These are phyloP conservation scores for Hyposmocoma kahamanoa DNA, from an alignment of 1,140 invertebrate species.

Conservation along the genomic window DNA sequence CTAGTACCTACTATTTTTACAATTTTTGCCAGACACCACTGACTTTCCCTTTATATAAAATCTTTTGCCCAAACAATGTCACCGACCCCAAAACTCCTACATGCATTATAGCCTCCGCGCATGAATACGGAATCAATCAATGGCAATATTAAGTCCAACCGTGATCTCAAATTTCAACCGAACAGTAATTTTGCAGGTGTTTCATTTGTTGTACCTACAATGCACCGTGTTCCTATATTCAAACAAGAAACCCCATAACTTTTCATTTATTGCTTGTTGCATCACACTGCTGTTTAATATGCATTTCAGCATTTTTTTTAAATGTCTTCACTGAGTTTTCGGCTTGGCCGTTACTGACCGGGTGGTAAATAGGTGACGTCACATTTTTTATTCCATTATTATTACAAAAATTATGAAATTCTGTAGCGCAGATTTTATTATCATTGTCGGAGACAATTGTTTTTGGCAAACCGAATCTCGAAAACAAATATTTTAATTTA, in stretches of 20 bases:
- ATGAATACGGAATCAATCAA: background rate
- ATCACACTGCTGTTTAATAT: background rate
- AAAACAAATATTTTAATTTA: no score
- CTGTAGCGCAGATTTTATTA: no score
- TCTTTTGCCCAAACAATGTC: background rate
- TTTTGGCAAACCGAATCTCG: background rate
- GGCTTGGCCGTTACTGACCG: no score
- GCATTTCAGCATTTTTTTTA: constrained; percentile 7
- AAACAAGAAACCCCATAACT: background rate
- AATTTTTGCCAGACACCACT: background rate
- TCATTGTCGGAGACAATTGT: constrained; percentile 3
- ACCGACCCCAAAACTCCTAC: background rate
- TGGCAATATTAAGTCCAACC: background rate
- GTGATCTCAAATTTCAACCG: background rate
- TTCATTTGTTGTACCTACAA: background rate
- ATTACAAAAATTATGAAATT: background rate
- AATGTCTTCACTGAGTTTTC: no score
- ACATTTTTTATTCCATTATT: constrained; percentile 4
- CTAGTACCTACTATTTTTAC: background rate
- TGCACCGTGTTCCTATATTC: background rate
- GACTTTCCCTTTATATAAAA: background rate
- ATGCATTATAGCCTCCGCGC: background rate
- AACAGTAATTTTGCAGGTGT: constrained; percentile 7
- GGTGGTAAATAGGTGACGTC: constrained; percentile 5
- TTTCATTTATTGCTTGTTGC: background rate